phyloP scores from a whole-genome alignment of 1,140 invertebrate species.

The Wasmannia auropunctata region DNA sequence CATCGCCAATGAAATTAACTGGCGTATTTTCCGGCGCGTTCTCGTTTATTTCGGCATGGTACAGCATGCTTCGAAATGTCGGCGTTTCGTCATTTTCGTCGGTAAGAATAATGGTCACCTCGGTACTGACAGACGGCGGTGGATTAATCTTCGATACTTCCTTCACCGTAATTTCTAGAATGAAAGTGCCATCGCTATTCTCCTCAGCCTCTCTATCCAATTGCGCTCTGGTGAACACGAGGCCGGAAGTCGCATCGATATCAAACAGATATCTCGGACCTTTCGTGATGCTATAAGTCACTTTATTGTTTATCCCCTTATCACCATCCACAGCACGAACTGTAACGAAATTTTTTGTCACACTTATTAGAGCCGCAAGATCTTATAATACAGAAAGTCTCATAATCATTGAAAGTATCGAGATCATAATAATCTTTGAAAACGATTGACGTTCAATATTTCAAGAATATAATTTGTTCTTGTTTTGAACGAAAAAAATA shows the following conservation, averaged over 20 bases:
- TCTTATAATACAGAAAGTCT: not conserved
- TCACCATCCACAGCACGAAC: conserved; percentile 97
- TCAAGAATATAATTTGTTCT: not conserved
- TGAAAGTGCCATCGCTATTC: conserved; percentile 93
- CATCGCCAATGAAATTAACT: conserved; percentile 93
- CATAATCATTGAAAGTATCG: not conserved
- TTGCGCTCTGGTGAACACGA: conserved; percentile 90
- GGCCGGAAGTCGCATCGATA: conserved; percentile 92
- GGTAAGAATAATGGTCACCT: conserved; percentile 96
- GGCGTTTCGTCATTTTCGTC: conserved; percentile 98
- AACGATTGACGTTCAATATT: not conserved
- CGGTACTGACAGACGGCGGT: conserved; percentile 91
- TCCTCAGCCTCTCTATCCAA: conserved; percentile 94
- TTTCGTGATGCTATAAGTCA: conserved; percentile 92
- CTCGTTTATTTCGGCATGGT: conserved; percentile 96
- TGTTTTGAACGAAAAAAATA: not conserved
- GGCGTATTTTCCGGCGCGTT: conserved; percentile 96
- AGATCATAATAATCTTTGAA: not conserved
- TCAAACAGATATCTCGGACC: conserved; percentile 90
- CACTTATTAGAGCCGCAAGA: not conserved
- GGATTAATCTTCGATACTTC: conserved; percentile 87
- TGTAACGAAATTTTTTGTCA: conserved; percentile 76
- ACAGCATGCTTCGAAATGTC: conserved; percentile 91
- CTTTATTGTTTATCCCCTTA: conserved; percentile 95
- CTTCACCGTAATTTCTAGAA: conserved; percentile 92